Evolutionary conservation across 2,113 vertebrate genomes (phyloP).

Genomic region (Lophius piscatorius): DNA sequence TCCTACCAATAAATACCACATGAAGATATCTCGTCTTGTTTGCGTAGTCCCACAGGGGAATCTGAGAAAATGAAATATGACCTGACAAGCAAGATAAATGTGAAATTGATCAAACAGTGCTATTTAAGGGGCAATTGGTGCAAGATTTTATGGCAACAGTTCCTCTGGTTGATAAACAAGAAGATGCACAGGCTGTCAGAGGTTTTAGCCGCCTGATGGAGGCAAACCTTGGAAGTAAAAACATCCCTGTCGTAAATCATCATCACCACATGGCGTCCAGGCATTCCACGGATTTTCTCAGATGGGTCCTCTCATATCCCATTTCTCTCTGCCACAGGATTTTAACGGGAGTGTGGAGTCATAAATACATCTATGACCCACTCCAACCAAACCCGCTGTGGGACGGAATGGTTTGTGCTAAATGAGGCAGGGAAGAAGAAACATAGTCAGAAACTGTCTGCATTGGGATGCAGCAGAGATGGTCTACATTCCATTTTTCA

Average conservation of each 20-base stretch:
- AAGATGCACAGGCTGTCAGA: not conserved
- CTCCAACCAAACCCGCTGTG: constrained; percentile 7
- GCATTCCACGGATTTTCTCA: constrained; percentile 27
- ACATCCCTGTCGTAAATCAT: constrained; percentile 4
- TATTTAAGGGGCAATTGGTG: constrained; percentile 35
- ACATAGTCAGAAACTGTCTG: too few relatives aligned
- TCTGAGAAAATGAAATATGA: constrained; percentile 34
- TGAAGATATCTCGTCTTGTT: constrained; percentile 14
- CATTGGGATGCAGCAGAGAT: too few relatives aligned
- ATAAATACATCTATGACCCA: constrained; percentile 40
- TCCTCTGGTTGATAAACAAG: constrained; percentile 21
- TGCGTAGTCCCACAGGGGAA: constrained; percentile 9
- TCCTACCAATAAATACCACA: constrained; percentile 14
- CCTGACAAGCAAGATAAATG: constrained; percentile 31
- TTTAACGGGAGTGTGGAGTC: constrained; percentile 13
- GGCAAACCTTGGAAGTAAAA: constrained; percentile 1
- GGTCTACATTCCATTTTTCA: not conserved
- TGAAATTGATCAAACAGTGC: constrained; percentile 38
- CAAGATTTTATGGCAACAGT: constrained; percentile 10
- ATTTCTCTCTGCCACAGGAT: constrained; percentile 2
- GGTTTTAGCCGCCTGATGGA: constrained; percentile 25
- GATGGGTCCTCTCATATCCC: constrained; percentile 24
- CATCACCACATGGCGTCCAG: constrained; percentile 30
- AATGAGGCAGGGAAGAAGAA: not conserved
- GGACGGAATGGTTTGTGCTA: not conserved